These are phyloP conservation scores for Hirtodrosophila trivittata DNA, from an alignment of 2,888 invertebrate genomes.

Conservation along the genomic window DNA sequence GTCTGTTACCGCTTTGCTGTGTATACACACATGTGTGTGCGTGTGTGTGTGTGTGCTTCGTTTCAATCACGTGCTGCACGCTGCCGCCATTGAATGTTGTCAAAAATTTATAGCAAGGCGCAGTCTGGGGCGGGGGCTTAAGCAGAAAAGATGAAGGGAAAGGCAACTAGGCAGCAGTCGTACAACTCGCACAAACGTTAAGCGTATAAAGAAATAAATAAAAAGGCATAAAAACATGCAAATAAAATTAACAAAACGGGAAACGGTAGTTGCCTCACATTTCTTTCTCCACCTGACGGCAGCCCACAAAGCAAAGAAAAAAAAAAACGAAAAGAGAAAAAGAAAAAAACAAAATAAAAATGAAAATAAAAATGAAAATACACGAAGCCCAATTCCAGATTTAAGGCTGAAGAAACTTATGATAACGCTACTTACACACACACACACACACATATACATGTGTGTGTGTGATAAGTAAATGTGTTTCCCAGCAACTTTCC, in stretches of 20 bases:
- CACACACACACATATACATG: not conserved
- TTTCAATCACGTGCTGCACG: slow-evolving; percentile 68
- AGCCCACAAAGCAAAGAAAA: slow-evolving; percentile 5
- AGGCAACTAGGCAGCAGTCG: not conserved
- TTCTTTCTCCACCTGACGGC: slow-evolving; percentile 31
- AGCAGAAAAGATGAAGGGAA: slow-evolving; percentile 16
- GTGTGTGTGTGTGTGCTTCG: slow-evolving; percentile 22
- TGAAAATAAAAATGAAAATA: no score
- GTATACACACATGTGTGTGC: slow-evolving; percentile 28
- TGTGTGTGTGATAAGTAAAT: not conserved
- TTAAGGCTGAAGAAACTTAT: slow-evolving; percentile 35
- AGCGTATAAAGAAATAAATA: slow-evolving; percentile 58
- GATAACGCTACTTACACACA: slow-evolving; percentile 3
- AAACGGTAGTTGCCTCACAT: slow-evolving; percentile 29
- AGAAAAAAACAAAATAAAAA: no score
- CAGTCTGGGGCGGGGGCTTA: not conserved
- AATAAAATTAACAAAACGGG: slow-evolving; percentile 72
- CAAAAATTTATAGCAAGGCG: slow-evolving; percentile 69
- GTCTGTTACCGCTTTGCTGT: slow-evolving; percentile 62
- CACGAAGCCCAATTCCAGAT: slow-evolving; percentile 24
- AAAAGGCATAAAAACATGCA: slow-evolving; percentile 69
- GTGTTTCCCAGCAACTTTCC: no score
- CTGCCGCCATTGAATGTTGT: slow-evolving; percentile 61
- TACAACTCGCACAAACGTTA: slow-evolving; percentile 8
- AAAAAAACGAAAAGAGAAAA: not conserved